phyloP scores from a whole-genome alignment of 2,797 vertebrate species.

The Petrocephalus sullivani region DNA sequence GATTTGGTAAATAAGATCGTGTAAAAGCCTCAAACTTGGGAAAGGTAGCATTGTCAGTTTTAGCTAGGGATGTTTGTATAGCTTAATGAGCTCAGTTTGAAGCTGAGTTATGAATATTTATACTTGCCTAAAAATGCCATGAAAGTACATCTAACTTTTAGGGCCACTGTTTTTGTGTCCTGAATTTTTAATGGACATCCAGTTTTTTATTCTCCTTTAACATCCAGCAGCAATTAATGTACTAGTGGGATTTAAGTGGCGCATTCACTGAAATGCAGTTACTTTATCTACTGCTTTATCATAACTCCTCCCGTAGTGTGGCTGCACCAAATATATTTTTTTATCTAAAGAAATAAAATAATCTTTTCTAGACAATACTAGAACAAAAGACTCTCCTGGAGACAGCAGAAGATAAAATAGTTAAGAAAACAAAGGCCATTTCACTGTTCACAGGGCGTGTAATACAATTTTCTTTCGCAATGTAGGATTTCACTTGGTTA shows the following conservation, averaged over 20 bases:
- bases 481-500: neutral
- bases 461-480: neutral
- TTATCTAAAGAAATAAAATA: neutral
- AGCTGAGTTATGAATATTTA: neutral
- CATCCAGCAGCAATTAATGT: neutral
- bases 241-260: neutral
- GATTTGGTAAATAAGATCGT: neutral
- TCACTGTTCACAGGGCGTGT: slow-evolving; percentile 3
- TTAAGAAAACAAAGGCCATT: slow-evolving; percentile 1
- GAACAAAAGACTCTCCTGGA: neutral
- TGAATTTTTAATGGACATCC: neutral
- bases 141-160: neutral
- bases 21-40: neutral
- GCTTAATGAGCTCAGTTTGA: neutral
- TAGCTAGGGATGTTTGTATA: neutral
- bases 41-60: neutral
- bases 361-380: neutral
- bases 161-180: neutral
- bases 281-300: neutral
- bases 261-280: neutral
- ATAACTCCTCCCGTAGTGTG: neutral
- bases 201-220: neutral
- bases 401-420: neutral
- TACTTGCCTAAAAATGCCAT: neutral
- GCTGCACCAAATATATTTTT: neutral